phyloP scores from a whole-genome alignment of 2,888 invertebrate species.

The Hymenopus coronatus region DNA sequence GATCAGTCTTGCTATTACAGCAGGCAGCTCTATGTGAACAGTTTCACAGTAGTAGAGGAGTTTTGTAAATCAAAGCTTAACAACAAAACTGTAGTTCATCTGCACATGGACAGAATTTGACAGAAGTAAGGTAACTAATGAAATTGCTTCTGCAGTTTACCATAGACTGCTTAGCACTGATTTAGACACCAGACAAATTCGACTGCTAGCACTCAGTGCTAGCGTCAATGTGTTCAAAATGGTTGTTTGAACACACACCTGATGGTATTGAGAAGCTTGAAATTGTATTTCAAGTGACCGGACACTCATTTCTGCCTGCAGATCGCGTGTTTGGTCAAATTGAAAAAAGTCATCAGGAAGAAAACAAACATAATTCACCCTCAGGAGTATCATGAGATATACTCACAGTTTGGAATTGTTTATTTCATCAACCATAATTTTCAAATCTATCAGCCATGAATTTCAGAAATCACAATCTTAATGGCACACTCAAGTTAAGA shows the following conservation, averaged over 20 bases:
- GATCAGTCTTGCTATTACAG: constrained; percentile 42
- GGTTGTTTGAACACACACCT: not conserved
- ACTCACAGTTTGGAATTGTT: no score
- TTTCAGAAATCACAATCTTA: no score
- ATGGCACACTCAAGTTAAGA: no score
- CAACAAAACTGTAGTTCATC: constrained; percentile 41
- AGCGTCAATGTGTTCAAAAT: not conserved
- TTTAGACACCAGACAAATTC: not conserved
- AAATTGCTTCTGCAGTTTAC: constrained; percentile 28
- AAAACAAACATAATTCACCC: not conserved
- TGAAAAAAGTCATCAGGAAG: not conserved
- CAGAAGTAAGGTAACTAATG: constrained; percentile 39
- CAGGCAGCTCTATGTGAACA: not conserved
- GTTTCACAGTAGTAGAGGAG: not conserved
- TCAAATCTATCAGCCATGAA: no score
- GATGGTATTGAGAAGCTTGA: no score
- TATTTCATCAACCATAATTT: no score
- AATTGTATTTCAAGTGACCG: not conserved
- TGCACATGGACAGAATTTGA: constrained; percentile 37
- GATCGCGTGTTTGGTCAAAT: not conserved
- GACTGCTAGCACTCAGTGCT: not conserved
- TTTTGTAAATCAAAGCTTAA: constrained; percentile 38
- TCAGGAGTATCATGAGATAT: not conserved
- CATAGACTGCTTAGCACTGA: not conserved
- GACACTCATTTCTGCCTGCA: not conserved